phyloP scores from a whole-genome alignment of 35 echinoderm and acorn worm species.

The Ophioderma brevispina region DNA sequence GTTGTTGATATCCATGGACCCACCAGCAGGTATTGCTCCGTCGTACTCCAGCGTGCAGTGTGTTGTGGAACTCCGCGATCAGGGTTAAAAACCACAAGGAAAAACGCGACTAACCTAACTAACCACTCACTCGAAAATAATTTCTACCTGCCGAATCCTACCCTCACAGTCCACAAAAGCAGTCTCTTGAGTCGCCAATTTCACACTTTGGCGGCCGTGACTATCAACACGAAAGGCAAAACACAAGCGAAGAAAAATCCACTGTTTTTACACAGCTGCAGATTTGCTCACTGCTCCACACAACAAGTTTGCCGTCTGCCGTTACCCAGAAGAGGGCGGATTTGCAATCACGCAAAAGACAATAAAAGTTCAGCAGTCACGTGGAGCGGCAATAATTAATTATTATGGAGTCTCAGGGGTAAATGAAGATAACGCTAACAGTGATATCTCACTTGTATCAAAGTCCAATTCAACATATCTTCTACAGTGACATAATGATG shows the following conservation, averaged over 20 bases:
- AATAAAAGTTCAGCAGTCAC: neutral
- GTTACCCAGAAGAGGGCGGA: neutral
- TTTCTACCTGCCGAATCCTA: neutral
- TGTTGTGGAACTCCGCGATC: neutral
- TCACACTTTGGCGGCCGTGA: neutral
- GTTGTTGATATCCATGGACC: conserved; percentile 2
- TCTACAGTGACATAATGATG: neutral
- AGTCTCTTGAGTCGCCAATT: neutral
- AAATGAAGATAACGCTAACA: neutral
- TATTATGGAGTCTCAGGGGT: neutral
- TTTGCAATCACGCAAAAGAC: neutral
- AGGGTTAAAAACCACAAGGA: neutral
- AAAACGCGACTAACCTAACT: neutral
- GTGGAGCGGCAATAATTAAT: neutral
- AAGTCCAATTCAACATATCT: neutral
- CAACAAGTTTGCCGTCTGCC: neutral
- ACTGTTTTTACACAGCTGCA: neutral
- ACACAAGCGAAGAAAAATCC: neutral
- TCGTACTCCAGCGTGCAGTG: neutral
- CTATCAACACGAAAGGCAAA: neutral
- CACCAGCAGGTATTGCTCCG: neutral
- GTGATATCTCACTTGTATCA: neutral
- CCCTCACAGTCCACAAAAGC: neutral
- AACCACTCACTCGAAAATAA: neutral
- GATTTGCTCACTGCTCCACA: neutral